phyloP scores from a whole-genome alignment of 1,140 invertebrate genomes.

The Drosophila suzukii region DNA sequence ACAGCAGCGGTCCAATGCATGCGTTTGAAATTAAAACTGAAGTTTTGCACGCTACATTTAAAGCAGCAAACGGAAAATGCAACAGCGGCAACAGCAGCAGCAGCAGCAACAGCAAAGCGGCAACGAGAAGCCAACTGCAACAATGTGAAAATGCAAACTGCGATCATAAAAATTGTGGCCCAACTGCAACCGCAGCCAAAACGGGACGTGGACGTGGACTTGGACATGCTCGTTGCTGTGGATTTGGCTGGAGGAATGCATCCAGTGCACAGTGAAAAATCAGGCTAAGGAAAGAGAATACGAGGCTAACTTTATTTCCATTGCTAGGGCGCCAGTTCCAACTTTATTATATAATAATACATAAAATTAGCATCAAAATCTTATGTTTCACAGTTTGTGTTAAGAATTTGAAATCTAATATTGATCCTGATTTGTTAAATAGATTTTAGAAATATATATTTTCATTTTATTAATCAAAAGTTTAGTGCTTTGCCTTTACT shows the following conservation, averaged over 20 bases:
- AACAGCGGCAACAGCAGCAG: slow-evolving; percentile 27
- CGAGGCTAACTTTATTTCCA: too few species aligned
- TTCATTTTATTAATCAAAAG: too few species aligned
- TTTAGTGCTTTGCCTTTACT: too few species aligned
- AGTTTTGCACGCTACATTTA: slow-evolving; percentile 81
- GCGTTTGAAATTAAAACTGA: slow-evolving; percentile 80
- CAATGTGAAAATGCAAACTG: slow-evolving; percentile 75
- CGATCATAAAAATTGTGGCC: slow-evolving; percentile 78
- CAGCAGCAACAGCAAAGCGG: slow-evolving; percentile 10
- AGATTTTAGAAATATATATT: too few species aligned
- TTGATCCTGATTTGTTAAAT: too few species aligned
- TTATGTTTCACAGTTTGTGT: too few species aligned
- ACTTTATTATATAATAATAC: too few species aligned
- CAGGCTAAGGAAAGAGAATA: too few species aligned
- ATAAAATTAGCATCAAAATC: too few species aligned
- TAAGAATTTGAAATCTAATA: too few species aligned
- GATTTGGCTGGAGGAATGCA: slow-evolving; percentile 46
- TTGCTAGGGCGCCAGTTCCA: too few species aligned
- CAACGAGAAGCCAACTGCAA: slow-evolving; percentile 44
- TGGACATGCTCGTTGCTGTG: slow-evolving; percentile 51
- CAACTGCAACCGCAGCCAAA: slow-evolving; percentile 60
- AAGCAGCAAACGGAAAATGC: slow-evolving; percentile 64
- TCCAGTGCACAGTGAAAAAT: slow-evolving; percentile 11
- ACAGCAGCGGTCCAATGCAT: slow-evolving; percentile 70
- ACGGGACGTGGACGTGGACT: slow-evolving; percentile 60